Evolutionary conservation across 2,113 vertebrate genomes (phyloP), one percentile per base, ranked within the genome.

Genomic region (Pterocles orientalis): DNA sequence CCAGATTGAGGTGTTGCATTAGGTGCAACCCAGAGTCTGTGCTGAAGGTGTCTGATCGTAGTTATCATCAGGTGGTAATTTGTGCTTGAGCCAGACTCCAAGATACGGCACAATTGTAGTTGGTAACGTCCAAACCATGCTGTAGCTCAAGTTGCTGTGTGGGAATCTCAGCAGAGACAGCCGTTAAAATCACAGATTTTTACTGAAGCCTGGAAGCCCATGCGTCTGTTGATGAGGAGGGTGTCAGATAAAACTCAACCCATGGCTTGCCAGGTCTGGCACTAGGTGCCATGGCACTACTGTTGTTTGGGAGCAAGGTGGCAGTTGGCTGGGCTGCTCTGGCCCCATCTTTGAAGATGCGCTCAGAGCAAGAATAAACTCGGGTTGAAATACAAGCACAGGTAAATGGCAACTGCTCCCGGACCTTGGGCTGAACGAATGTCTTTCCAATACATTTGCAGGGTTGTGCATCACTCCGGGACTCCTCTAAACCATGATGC

Each of bases 271-370:
- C 13, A 43, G 19, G 15, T 76, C 39, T 54, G 39, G 64, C 12
- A 70, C n/a, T 29, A 15, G 0, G 2, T 61, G 39, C 18, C 7
- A 12, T 28, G 56, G 18, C 39, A 48, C 16, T 20, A 16, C 7
- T 14, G 24, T 31, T 3, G 0, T 31, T 58, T 1, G 1, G 25
- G 24, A 82, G 48, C 41, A 66, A 50, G 17, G 28, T 2, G 0
- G 10, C 58, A 39, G 29, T 4, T n/a, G 31, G 3, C 33, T 61
- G 64, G 31, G 53, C 29, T 71, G 64, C 20, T 45, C 39, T 56
- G 34, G 41, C 10, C 34, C 47, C 12, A 7, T 24, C 41, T 39
- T 64, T 45, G 41, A 82, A 77, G 24, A 34, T 7, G 7, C 7
- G 12, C 31, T 77, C 16, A 39, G 39, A 85, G 20, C 14, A n/a